phyloP scores from a whole-genome alignment of 2,888 invertebrate genomes.

The Plebejus melissa region DNA sequence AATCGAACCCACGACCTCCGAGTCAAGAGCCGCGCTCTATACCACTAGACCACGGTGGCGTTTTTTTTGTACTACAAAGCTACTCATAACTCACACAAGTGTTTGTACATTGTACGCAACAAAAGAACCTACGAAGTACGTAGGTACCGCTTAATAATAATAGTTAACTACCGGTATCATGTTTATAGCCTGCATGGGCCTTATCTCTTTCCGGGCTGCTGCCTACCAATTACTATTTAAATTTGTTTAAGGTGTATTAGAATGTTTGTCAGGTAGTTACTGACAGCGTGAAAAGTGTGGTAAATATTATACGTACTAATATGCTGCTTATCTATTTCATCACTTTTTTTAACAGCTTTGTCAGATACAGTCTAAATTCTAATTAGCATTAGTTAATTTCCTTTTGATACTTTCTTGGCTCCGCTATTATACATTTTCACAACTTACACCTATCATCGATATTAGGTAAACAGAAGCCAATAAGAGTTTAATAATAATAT shows the following conservation, averaged over 20 bases:
- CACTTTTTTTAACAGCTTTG: neutral
- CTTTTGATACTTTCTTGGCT: neutral
- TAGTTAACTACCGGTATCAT: neutral
- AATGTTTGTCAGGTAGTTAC: neutral
- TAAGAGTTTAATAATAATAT: too few species aligned
- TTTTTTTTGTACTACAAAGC: too few species aligned
- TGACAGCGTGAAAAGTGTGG: neutral
- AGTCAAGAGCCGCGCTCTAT: too few species aligned
- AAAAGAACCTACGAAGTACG: neutral
- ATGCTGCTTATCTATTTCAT: neutral
- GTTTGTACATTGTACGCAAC: too few species aligned
- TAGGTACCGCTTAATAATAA: neutral
- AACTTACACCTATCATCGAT: too few species aligned
- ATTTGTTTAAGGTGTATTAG: neutral
- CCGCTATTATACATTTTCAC: too few species aligned
- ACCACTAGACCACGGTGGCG: too few species aligned
- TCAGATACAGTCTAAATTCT: too few species aligned
- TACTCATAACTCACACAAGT: too few species aligned
- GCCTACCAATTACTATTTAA: conserved; percentile 12
- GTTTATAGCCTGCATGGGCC: neutral
- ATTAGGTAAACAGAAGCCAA: too few species aligned
- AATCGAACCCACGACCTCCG: too few species aligned
- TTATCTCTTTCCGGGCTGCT: conserved; percentile 18
- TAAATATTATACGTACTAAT: neutral
- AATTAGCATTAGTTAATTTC: too few species aligned